Conservation (phyloP, 2,888 invertebrate genomes). For the Cephalotes varians region DNA sequence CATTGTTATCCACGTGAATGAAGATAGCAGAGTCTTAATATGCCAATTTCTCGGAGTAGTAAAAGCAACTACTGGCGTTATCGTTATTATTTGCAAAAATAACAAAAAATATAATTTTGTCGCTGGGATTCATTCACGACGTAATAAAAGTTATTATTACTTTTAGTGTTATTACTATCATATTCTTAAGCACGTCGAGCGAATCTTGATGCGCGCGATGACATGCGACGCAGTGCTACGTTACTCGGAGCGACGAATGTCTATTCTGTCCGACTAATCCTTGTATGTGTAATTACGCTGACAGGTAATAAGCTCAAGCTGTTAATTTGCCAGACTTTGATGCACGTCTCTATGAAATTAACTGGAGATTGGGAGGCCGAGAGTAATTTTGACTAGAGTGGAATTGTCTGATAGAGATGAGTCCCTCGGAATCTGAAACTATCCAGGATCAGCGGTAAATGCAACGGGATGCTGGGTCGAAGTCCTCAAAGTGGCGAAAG, state of each 20-base stretch:
- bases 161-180: constrained; percentile 27
- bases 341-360: constrained; percentile 72
- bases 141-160: constrained; percentile 36
- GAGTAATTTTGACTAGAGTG: constrained; percentile 66
- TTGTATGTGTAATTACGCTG: constrained; percentile 57
- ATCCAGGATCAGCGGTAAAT: constrained; percentile 66
- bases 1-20: not conserved
- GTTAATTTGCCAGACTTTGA: constrained; percentile 72
- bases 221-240: not conserved
- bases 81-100: constrained; percentile 29
- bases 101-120: constrained; percentile 15
- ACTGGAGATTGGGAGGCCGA: constrained; percentile 54
- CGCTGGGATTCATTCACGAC: not conserved
- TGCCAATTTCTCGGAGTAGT: not conserved
- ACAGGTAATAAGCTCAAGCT: constrained; percentile 62
- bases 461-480: constrained; percentile 58
- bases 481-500: constrained; percentile 60
- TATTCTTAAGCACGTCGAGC: not conserved
- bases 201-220: constrained; percentile 1
- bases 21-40: not conserved
- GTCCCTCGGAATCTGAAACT: constrained; percentile 64
- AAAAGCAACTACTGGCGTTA: not conserved
- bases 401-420: constrained; percentile 57
- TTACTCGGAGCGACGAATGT: not conserved
- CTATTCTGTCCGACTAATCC: constrained; percentile 30